Conservation (phyloP, 2,888 invertebrate species). For the Idaea aversata region DNA sequence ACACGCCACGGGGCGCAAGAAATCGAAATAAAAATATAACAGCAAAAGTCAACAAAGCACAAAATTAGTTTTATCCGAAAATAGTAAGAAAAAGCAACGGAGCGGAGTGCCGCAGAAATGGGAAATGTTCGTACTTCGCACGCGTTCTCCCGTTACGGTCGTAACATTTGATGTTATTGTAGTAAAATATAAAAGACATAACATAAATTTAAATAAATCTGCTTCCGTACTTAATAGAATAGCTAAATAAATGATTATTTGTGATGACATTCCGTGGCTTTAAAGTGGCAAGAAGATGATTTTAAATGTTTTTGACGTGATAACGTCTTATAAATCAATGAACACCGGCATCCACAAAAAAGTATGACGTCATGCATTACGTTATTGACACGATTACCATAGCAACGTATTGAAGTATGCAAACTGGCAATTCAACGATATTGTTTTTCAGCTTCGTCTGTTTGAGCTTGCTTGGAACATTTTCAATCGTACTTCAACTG, state of each 20-base stretch:
- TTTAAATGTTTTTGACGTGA: no score
- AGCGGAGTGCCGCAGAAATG: constrained; percentile 50
- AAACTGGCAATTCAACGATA: no score
- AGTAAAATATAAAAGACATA: constrained; percentile 5
- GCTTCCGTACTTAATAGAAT: not conserved
- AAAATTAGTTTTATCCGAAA: constrained; percentile 75
- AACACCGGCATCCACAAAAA: no score
- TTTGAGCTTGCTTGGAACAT: no score
- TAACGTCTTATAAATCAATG: no score
- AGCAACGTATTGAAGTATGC: no score
- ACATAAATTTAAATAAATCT: not conserved
- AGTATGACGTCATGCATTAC: no score
- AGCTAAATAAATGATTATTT: not conserved
- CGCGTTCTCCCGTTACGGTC: constrained; percentile 21
- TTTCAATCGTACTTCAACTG: no score
- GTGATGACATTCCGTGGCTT: not conserved
- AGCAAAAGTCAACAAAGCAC: constrained; percentile 72
- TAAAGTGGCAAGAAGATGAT: not conserved
- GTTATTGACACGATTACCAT: no score
- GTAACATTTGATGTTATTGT: not conserved
- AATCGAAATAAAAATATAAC: constrained; percentile 68
- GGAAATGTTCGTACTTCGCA: constrained; percentile 38
- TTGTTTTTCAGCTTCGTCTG: no score
- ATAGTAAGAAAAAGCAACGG: constrained; percentile 58
- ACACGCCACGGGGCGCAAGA: constrained; percentile 38